phyloP scores from a whole-genome alignment of 2,888 invertebrate species.

The Mimas tiliae region DNA sequence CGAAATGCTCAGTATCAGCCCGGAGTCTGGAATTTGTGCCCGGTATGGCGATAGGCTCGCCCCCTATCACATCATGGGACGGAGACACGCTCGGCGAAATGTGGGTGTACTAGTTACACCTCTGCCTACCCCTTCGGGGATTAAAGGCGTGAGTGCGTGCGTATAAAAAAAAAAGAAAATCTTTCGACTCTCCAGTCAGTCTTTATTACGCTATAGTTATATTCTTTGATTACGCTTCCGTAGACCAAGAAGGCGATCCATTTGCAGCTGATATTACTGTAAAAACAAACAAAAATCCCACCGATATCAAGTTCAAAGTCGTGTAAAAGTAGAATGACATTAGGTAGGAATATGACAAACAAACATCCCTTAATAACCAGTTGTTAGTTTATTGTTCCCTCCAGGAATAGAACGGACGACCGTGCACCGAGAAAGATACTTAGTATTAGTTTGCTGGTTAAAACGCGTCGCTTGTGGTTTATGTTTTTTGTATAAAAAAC shows the following conservation, averaged over 20 bases:
- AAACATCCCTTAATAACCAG: constrained; percentile 23
- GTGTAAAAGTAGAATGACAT: constrained; percentile 20
- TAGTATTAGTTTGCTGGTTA: neutral
- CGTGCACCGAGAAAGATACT: constrained; percentile 23
- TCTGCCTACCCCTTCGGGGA: too few relatives aligned
- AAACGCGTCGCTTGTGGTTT: neutral
- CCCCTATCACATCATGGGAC: too few relatives aligned
- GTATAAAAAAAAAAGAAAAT: too few relatives aligned
- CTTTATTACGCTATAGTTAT: too few relatives aligned
- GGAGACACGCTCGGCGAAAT: too few relatives aligned
- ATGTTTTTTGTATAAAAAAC: neutral
- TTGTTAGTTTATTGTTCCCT: constrained; percentile 45
- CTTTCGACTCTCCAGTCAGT: too few relatives aligned
- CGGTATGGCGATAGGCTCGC: too few relatives aligned
- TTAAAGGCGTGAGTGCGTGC: too few relatives aligned
- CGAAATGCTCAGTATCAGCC: too few relatives aligned
- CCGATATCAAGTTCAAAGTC: constrained; percentile 20
- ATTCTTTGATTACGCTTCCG: too few relatives aligned
- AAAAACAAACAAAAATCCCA: neutral
- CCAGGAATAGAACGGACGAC: constrained; percentile 48
- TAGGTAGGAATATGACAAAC: constrained; percentile 25
- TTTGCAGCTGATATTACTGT: neutral
- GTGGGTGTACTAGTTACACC: too few relatives aligned
- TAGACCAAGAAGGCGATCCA: neutral
- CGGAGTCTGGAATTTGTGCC: too few relatives aligned